phyloP scores from a whole-genome alignment of 2,888 invertebrate species.

The Leistus spinibarbis region DNA sequence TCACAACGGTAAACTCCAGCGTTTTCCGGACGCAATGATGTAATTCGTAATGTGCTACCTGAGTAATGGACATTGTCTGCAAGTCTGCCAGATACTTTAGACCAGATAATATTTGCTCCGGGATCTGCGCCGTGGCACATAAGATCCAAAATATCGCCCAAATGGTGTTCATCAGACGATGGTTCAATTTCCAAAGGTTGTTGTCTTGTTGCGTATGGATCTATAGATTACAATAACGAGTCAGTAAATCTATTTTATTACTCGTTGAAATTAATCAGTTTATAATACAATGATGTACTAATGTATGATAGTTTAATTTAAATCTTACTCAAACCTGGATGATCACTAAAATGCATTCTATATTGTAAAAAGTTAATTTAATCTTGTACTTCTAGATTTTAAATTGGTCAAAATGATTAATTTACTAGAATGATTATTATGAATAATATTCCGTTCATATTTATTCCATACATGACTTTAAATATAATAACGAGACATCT shows the following conservation, averaged over 20 bases:
- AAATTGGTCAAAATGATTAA: not conserved
- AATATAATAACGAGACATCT: conserved; percentile 14
- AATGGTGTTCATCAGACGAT: conserved; percentile 58
- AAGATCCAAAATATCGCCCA: conserved; percentile 68
- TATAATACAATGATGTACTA: conserved; percentile 1
- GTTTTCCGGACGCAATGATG: conserved; percentile 64
- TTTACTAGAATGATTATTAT: not conserved
- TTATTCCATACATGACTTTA: not conserved
- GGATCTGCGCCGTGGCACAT: conserved; percentile 66
- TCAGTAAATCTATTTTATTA: not conserved
- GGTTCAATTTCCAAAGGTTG: conserved; percentile 51
- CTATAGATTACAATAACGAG: conserved; percentile 3
- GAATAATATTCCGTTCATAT: no score
- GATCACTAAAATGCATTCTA: not conserved
- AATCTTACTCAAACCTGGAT: not conserved
- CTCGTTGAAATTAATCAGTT: not conserved
- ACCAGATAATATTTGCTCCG: conserved; percentile 66
- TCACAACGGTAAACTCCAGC: conserved; percentile 73
- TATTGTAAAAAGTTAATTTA: no score
- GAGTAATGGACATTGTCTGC: conserved; percentile 65
- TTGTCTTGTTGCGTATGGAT: conserved; percentile 19
- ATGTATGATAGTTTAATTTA: not conserved
- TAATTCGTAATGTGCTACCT: conserved; percentile 63
- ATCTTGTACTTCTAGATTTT: not conserved
- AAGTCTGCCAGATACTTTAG: conserved; percentile 61